These are phyloP conservation scores for Autographa gamma DNA, from an alignment of 2,888 invertebrate species.

Conservation along the genomic window DNA sequence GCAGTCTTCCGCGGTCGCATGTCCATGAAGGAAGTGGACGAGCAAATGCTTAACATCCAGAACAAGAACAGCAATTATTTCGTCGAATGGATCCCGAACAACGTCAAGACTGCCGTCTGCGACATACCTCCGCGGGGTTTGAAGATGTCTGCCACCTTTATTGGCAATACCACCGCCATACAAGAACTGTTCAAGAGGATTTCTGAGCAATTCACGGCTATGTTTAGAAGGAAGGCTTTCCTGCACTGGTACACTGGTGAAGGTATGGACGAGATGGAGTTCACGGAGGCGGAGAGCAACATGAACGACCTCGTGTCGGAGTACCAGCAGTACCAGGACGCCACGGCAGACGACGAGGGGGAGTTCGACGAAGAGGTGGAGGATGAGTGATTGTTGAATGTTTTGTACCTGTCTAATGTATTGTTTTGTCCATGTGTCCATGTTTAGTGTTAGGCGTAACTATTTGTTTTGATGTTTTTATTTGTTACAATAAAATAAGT, in stretches of 20 bases:
- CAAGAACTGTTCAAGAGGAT: slow-evolving; percentile 96
- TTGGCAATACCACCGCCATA: slow-evolving; percentile 95
- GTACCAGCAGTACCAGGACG: slow-evolving; percentile 97
- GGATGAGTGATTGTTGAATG: slow-evolving; percentile 46
- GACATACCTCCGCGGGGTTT: slow-evolving; percentile 93
- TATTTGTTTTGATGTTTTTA: slow-evolving; percentile 63
- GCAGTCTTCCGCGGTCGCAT: slow-evolving; percentile 96
- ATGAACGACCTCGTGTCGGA: slow-evolving; percentile 97
- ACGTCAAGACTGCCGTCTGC: slow-evolving; percentile 94
- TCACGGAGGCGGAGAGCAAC: slow-evolving; percentile 98
- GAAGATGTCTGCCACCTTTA: slow-evolving; percentile 96
- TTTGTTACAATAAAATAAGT: slow-evolving; percentile 49
- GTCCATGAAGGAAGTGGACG: slow-evolving; percentile 97
- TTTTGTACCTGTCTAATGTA: slow-evolving; percentile 60
- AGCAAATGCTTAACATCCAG: slow-evolving; percentile 93
- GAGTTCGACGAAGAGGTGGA: slow-evolving; percentile 93
- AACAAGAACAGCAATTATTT: slow-evolving; percentile 94
- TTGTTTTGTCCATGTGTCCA: slow-evolving; percentile 66
- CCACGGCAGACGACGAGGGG: slow-evolving; percentile 95
- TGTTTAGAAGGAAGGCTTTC: slow-evolving; percentile 98
- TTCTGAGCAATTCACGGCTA: slow-evolving; percentile 95
- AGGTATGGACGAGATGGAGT: slow-evolving; percentile 98
- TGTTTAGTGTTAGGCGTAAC: slow-evolving; percentile 74
- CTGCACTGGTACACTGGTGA: slow-evolving; percentile 98
- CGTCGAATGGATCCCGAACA: slow-evolving; percentile 95